phyloP scores from a whole-genome alignment of 2,888 invertebrate genomes.

The Diploptera punctata region DNA sequence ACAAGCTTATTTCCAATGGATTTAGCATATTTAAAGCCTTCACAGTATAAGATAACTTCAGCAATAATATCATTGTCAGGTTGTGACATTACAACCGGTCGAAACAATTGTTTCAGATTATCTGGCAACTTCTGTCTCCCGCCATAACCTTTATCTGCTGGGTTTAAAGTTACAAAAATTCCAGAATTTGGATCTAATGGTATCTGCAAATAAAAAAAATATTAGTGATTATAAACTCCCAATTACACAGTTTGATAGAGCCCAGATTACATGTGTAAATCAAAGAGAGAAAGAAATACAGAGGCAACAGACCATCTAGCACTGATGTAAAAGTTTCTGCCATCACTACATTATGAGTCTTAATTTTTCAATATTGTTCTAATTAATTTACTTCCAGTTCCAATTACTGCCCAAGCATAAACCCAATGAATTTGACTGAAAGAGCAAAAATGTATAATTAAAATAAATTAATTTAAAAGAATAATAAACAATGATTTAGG shows the following conservation, averaged over 20 bases:
- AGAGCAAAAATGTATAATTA: not conserved
- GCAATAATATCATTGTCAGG: slow-evolving; percentile 91
- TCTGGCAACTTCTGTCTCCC: slow-evolving; percentile 94
- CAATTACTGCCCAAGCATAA: too few relatives aligned
- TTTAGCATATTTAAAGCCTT: slow-evolving; percentile 81
- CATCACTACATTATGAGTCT: too few relatives aligned
- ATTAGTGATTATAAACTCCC: too few relatives aligned
- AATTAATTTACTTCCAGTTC: too few relatives aligned
- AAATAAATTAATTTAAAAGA: not conserved
- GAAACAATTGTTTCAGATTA: slow-evolving; percentile 90
- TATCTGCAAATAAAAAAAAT: slow-evolving; percentile 72
- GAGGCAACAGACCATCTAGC: too few relatives aligned
- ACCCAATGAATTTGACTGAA: too few relatives aligned
- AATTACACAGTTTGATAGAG: too few relatives aligned
- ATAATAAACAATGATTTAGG: not conserved
- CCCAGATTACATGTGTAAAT: too few relatives aligned
- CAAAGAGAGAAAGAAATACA: too few relatives aligned
- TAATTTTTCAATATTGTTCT: too few relatives aligned
- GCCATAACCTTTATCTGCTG: slow-evolving; percentile 94
- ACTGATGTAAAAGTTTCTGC: too few relatives aligned
- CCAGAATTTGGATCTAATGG: slow-evolving; percentile 87
- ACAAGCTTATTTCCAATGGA: slow-evolving; percentile 63
- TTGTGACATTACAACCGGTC: slow-evolving; percentile 95
- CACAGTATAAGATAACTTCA: slow-evolving; percentile 86
- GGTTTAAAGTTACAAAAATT: slow-evolving; percentile 97